Evolutionary conservation across 1,140 invertebrate genomes (phyloP).

Genomic region (Zaprionus capensis): DNA sequence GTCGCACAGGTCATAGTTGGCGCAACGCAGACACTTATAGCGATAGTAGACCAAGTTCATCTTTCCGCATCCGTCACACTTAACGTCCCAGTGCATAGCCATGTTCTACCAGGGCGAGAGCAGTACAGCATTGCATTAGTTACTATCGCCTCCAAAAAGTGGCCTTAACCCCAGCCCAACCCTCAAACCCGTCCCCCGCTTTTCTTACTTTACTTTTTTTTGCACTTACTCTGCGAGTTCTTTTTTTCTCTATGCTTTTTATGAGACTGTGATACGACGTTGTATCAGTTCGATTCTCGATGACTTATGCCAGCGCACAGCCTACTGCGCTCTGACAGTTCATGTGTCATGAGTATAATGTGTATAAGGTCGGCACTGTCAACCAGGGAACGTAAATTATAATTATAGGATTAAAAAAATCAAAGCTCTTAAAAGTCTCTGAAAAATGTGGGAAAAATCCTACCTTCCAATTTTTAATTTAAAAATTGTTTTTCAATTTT

Average conservation of each 20-base stretch:
- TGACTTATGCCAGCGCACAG: not conserved
- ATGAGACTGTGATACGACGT: not conserved
- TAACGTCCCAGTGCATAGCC: slow-evolving; percentile 48
- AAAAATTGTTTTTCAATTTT: too few species aligned
- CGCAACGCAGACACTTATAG: slow-evolving; percentile 63
- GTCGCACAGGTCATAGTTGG: slow-evolving; percentile 54
- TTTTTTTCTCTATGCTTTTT: not conserved
- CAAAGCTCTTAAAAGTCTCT: too few species aligned
- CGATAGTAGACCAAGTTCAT: slow-evolving; percentile 35
- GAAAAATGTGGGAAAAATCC: too few species aligned
- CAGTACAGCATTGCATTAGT: not conserved
- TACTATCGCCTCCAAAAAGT: not conserved
- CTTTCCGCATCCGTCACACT: slow-evolving; percentile 53
- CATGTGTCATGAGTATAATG: not conserved
- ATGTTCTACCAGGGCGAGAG: slow-evolving; percentile 4
- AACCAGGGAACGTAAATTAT: too few species aligned
- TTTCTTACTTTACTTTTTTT: too few species aligned
- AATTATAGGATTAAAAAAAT: too few species aligned
- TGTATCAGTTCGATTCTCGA: not conserved
- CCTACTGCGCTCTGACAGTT: not conserved
- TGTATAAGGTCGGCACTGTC: not conserved
- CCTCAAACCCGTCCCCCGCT: not conserved
- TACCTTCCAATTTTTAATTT: too few species aligned
- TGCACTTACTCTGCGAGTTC: not conserved
- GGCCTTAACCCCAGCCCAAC: too few species aligned